A percentile compares a stretch with the other conserved stretches of the same genome.
phyloP scores from a whole-genome alignment of 1,140 invertebrate genomes.

The Archegozetes longisetosus region DNA sequence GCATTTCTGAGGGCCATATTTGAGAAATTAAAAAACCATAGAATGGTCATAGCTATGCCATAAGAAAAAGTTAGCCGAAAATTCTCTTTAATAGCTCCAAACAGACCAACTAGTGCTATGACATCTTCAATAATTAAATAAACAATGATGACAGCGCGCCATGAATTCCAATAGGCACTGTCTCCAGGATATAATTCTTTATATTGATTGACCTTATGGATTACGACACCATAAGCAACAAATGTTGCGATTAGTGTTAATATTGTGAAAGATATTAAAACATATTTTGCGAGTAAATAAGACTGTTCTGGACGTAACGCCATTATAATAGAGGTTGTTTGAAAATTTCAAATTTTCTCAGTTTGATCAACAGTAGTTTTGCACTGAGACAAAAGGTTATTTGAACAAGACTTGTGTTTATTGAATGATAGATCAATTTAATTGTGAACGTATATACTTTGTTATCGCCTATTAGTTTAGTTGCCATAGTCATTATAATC shows the following conservation, averaged over 20 bases:
- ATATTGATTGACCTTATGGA: constrained; percentile 37
- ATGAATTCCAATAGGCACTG: background rate
- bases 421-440: no score
- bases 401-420: no score
- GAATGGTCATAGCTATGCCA: background rate
- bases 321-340: no score
- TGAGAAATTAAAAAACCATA: background rate
- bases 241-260: background rate
- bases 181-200: constrained; percentile 12
- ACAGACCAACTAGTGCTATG: background rate
- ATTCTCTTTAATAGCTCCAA: background rate
- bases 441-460: no score
- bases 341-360: no score
- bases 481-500: no score
- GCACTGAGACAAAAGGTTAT: no score
- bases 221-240: constrained; percentile 18
- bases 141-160: background rate
- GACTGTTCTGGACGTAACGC: background rate
- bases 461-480: no score
- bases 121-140: background rate
- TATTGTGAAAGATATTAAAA: background rate
- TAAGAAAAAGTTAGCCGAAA: background rate
- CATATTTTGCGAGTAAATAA: background rate
- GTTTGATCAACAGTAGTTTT: no score
- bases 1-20: background rate